A percentile compares a stretch with the other conserved stretches of the same genome.
Evolutionary conservation across 2,797 vertebrate genomes (phyloP).

Genomic region (Periophthalmus magnuspinnatus): DNA sequence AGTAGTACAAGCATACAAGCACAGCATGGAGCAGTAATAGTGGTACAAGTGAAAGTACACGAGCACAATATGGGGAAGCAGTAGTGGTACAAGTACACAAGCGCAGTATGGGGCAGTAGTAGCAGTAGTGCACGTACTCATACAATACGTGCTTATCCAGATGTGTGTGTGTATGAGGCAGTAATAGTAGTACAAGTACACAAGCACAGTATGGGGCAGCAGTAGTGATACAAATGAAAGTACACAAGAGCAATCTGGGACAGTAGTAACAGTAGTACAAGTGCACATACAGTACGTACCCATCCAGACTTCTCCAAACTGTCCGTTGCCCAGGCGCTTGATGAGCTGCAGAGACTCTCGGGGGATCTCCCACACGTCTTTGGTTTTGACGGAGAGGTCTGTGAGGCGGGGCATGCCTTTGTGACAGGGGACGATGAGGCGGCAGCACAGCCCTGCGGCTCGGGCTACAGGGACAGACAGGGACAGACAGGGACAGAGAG

Average conservation of each 20-base stretch:
- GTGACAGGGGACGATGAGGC: conserved; percentile 97
- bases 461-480: conserved; percentile 75
- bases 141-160: not conserved
- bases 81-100: not conserved
- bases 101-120: not conserved
- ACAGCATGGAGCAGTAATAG: not conserved
- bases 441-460: conserved; percentile 97
- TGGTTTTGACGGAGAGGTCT: conserved; percentile 99
- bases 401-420: conserved; percentile 99
- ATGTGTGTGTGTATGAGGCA: not conserved
- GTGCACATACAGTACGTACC: conserved; percentile 78
- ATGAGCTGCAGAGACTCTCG: conserved; percentile 99
- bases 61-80: not conserved
- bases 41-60: not conserved
- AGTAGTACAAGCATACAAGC: no score
- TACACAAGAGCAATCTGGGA: not conserved
- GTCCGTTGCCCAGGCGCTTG: conserved; percentile 98
- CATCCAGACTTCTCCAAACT: conserved; percentile 99
- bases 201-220: not conserved
- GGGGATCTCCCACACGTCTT: conserved; percentile 99
- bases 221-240: not conserved
- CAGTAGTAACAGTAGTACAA: no score
- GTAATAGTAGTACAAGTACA: not conserved
- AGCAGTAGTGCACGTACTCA: no score
- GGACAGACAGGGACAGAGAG: no score